Base-by-base conservation (phyloP, 2,113 vertebrate species). In the Propithecus coquereli region DNA sequence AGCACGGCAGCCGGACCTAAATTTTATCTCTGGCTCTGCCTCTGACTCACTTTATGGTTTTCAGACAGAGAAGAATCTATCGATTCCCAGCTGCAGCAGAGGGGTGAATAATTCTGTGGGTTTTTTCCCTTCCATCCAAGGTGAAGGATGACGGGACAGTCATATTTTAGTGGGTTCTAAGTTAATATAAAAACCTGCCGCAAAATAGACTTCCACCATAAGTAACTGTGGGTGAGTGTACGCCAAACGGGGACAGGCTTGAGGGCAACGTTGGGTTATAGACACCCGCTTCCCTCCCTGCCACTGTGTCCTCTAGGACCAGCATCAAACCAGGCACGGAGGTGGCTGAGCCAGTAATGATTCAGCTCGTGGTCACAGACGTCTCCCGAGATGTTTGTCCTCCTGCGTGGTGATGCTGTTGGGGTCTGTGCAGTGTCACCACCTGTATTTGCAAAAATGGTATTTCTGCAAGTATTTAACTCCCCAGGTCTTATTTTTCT, bases 401-500 rank as follows among this genome's bases (percentile, higher is more conserved):
- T 66, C 43, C 9, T 43, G 10, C 52, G 14, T 8, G 45, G 45
- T 9, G 14, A 11, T 17, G 34, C 63, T 17, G 13, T 52, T 17
- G 43, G 22, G 20, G 18, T 68, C 47, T 32, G 5, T 0, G 8
- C 43, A 34, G 1, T 17, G 13, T 37, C 54, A 27, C 43, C 34
- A 77, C 34, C 23, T 37, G 22, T 18, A 22, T 32, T 74, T 40
- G 34, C 27, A 25, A 77, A 25, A 13, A 20, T 32, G 37, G 37
- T 43, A 5, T 63, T 82, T 70, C 43, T 17, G 34, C 23, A 13
- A 27, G 50, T 3, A 50, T 40, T 79, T 30, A 57, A 8, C 32
- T 74, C 34, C 32, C n/a, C 11, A 94, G 59, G 23, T 96, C 98
- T 99, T 97, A 98, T 97, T 98, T 97, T 99, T 98, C 94, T 98